These are phyloP conservation scores for Aphidoletes aphidimyza DNA, from an alignment of 2,888 invertebrate genomes.

Conservation along the genomic window DNA sequence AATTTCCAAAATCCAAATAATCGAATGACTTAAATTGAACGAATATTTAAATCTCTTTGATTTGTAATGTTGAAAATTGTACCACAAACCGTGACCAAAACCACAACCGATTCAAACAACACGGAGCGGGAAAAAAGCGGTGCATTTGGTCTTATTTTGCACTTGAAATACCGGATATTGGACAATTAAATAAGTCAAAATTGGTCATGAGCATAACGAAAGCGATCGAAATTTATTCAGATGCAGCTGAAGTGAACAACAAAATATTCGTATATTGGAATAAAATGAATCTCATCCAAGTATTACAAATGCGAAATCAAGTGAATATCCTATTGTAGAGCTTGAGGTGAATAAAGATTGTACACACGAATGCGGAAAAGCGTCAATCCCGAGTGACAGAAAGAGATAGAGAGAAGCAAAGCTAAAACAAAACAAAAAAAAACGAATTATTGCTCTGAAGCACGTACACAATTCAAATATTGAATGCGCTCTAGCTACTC, in stretches of 20 bases:
- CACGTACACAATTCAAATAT: not conserved
- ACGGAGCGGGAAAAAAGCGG: no score
- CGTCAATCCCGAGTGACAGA: not conserved
- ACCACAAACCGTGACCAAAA: no score
- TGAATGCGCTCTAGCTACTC: not conserved
- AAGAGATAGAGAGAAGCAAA: not conserved
- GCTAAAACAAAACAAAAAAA: not conserved
- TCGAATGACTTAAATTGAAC: not conserved
- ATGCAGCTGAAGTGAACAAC: no score
- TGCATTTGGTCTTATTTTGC: no score
- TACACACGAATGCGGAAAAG: not conserved
- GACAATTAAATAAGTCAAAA: not conserved
- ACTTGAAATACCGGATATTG: not conserved
- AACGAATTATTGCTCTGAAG: not conserved
- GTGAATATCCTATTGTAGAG: no score
- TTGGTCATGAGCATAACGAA: not conserved
- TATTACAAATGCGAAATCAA: no score
- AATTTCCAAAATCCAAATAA: not conserved
- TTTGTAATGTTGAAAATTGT: not conserved
- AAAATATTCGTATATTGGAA: no score
- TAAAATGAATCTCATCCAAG: no score
- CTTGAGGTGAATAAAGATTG: no score
- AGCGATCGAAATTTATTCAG: no score
- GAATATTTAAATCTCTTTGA: not conserved
- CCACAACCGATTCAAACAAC: no score